phyloP scores from a whole-genome alignment of 2,113 vertebrate genomes.

The Ptilonorhynchus violaceus region DNA sequence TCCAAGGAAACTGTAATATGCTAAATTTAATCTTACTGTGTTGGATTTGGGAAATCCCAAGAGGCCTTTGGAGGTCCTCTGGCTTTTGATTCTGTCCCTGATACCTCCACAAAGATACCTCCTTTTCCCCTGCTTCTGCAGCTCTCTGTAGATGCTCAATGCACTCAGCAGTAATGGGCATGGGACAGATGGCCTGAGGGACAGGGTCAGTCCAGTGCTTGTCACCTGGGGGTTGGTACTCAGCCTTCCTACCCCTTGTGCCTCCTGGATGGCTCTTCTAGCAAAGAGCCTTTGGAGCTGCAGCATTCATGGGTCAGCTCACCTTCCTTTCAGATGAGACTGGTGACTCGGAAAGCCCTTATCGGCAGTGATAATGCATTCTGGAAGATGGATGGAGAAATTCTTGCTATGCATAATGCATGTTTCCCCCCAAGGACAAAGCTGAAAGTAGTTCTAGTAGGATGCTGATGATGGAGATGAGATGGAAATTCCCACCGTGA shows the following conservation, averaged over 20 bases:
- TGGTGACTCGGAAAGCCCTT: background rate
- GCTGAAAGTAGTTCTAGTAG: background rate
- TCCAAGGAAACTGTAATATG: background rate
- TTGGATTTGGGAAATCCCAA: background rate
- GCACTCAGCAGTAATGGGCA: background rate
- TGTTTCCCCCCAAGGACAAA: background rate
- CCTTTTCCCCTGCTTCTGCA: background rate
- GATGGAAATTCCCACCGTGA: background rate
- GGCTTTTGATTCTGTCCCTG: background rate
- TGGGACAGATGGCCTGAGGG: background rate
- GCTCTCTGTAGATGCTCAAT: fast-evolving
- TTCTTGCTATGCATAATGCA: slow-evolving; percentile 14
- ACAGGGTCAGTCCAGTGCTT: background rate
- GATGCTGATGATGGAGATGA: background rate
- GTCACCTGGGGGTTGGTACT: background rate
- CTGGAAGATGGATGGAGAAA: slow-evolving; percentile 8
- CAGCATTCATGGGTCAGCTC: background rate
- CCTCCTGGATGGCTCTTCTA: background rate
- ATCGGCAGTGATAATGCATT: background rate
- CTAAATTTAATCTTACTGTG: background rate
- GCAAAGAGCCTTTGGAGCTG: background rate
- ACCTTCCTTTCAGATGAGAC: background rate
- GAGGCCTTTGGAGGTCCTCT: background rate
- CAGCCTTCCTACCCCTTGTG: background rate
- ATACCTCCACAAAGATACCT: background rate